These are phyloP conservation scores for Villa cingulata DNA, from an alignment of 2,888 invertebrate genomes.

Conservation along the genomic window DNA sequence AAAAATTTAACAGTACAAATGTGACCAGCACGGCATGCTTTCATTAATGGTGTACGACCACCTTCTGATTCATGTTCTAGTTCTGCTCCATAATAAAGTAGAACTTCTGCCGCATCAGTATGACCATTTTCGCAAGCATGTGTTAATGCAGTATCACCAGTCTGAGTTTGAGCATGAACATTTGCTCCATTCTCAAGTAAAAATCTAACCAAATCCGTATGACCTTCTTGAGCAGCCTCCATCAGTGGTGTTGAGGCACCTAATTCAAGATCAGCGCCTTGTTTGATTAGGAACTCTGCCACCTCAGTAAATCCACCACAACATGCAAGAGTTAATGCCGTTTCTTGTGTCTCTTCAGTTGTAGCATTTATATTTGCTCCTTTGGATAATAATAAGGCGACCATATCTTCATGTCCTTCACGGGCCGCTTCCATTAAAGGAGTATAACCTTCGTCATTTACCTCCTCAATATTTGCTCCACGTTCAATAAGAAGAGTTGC, in stretches of 20 bases:
- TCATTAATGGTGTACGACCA: conserved; percentile 95
- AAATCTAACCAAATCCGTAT: conserved; percentile 78
- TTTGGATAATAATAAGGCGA: conserved; percentile 79
- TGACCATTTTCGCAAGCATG: conserved; percentile 99
- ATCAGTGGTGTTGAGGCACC: conserved; percentile 94
- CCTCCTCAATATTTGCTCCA: conserved; percentile 97
- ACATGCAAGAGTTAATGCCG: conserved; percentile 84
- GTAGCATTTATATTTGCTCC: conserved; percentile 96
- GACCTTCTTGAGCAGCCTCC: conserved; percentile 98
- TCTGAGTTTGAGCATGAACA: conserved; percentile 88
- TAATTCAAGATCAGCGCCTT: conserved; percentile 86
- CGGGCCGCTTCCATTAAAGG: conserved; percentile 98
- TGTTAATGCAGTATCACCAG: conserved; percentile 89
- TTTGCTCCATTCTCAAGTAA: conserved; percentile 73
- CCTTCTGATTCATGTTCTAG: conserved; percentile 95
- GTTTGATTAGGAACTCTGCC: conserved; percentile 87
- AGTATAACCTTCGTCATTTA: conserved; percentile 98
- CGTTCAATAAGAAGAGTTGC: conserved; percentile 90
- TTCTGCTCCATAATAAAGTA: conserved; percentile 81
- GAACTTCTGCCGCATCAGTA: conserved; percentile 87
- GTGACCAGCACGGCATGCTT: conserved; percentile 93
- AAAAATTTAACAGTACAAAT: conserved; percentile 92
- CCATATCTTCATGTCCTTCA: conserved; percentile 98
- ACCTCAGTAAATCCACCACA: conserved; percentile 93
- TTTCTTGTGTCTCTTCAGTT: conserved; percentile 97